Evolutionary conservation across 2,797 vertebrate species (phyloP).

Genomic region (Chaetodon trifasciatus): DNA sequence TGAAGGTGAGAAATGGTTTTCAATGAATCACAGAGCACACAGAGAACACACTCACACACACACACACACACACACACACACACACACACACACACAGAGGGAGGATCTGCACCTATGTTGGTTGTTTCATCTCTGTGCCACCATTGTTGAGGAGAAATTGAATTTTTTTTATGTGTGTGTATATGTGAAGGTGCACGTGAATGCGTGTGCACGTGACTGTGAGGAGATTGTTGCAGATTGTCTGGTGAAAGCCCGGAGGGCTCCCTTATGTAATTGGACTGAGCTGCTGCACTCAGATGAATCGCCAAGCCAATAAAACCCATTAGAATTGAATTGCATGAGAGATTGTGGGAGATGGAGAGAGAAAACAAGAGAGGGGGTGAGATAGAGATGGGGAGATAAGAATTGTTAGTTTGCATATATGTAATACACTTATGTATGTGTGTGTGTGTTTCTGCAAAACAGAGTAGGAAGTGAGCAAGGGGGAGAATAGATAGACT

Average conservation of each 20-base stretch:
- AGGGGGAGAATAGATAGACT: not conserved
- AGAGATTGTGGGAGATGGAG: constrained; percentile 50
- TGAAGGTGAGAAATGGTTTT: constrained; percentile 51
- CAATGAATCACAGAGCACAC: constrained; percentile 23
- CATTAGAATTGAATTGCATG: constrained; percentile 81
- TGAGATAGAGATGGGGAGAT: constrained; percentile 37
- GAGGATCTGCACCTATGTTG: constrained; percentile 34
- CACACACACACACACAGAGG: not conserved
- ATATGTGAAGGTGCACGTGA: constrained; percentile 24
- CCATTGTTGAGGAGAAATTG: constrained; percentile 70
- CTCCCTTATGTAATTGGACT: constrained; percentile 80
- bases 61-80: constrained; percentile 4
- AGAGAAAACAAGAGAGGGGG: constrained; percentile 20
- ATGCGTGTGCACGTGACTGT: constrained; percentile 43
- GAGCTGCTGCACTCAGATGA: constrained; percentile 77
- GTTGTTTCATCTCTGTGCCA: constrained; percentile 60
- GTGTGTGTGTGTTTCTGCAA: constrained; percentile 1
- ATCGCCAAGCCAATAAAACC: constrained; percentile 81
- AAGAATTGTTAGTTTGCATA: constrained; percentile 44
- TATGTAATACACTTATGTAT: constrained; percentile 15
- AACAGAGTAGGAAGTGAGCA: constrained; percentile 29
- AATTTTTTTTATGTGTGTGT: constrained; percentile 52
- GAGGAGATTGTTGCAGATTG: constrained; percentile 67
- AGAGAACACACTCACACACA: not conserved
- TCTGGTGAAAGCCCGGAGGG: constrained; percentile 71